A percentile compares a stretch with the other conserved stretches of the same genome.
Evolutionary conservation across 1,140 invertebrate species (phyloP).

Genomic region (Cydia pomonella): DNA sequence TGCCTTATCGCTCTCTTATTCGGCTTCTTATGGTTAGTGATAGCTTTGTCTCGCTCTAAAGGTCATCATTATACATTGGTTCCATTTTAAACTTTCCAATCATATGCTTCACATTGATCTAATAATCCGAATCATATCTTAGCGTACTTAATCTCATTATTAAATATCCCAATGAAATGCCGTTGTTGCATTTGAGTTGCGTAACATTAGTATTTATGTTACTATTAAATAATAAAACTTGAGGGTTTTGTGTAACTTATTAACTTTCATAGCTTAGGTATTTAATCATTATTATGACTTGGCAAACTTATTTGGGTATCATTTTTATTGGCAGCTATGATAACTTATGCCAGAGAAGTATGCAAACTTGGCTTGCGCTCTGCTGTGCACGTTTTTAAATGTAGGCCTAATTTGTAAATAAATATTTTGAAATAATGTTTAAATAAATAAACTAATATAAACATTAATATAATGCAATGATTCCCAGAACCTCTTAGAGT

Average conservation of each 20-base stretch:
- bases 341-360: not conserved
- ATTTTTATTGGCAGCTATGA: not conserved
- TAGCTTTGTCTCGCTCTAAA: slow-evolving; percentile 52
- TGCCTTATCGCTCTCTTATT: slow-evolving; percentile 58
- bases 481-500: too few relatives aligned
- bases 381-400: not conserved
- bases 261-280: slow-evolving; percentile 52
- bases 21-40: slow-evolving; percentile 23
- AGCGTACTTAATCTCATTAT: slow-evolving; percentile 56
- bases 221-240: slow-evolving; percentile 44
- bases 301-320: slow-evolving; percentile 48
- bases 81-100: slow-evolving; percentile 12
- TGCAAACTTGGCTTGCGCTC: not conserved
- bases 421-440: too few relatives aligned
- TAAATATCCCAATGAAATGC: slow-evolving; percentile 38
- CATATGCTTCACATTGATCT: slow-evolving; percentile 16
- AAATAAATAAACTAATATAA: too few relatives aligned
- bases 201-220: slow-evolving; percentile 52
- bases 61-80: slow-evolving; percentile 68
- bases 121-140: slow-evolving; percentile 49
- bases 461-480: not conserved
- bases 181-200: slow-evolving; percentile 38
- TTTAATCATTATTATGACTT: slow-evolving; percentile 47
- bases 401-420: not conserved
- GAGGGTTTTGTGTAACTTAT: slow-evolving; percentile 55